A percentile compares a stretch with the other conserved stretches of the same genome.
These are phyloP conservation scores for Limnephilus rhombicus DNA, from an alignment of 2,888 invertebrate species.

Conservation along the genomic window DNA sequence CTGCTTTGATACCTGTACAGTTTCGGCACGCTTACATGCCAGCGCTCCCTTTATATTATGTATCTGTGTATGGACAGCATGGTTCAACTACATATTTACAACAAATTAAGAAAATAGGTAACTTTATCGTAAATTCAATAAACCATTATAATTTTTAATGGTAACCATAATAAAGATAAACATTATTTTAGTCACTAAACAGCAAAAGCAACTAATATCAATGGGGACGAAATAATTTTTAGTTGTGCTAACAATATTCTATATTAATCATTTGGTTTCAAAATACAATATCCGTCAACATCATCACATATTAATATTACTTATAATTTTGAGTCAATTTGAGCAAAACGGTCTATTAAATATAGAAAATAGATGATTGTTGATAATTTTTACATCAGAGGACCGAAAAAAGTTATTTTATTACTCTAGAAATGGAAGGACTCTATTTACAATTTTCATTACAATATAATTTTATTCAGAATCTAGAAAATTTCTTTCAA, in stretches of 20 bases:
- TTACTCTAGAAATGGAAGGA: neutral
- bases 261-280: neutral
- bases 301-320: neutral
- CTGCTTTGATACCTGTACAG: too few species aligned
- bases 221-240: slow-evolving; percentile 8
- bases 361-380: neutral
- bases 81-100: too few species aligned
- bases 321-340: neutral
- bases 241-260: neutral
- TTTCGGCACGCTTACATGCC: too few species aligned
- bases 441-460: neutral
- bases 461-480: neutral
- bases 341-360: neutral
- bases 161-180: neutral
- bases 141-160: neutral
- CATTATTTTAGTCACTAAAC: neutral
- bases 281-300: neutral
- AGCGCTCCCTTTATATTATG: too few species aligned
- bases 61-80: too few species aligned
- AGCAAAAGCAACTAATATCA: slow-evolving; percentile 18
- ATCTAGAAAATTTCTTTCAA: neutral
- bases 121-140: neutral
- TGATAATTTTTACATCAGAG: neutral
- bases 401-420: neutral
- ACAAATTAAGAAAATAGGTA: neutral